phyloP scores from a whole-genome alignment of 2,113 vertebrate species.

The Saguinus imperator region DNA sequence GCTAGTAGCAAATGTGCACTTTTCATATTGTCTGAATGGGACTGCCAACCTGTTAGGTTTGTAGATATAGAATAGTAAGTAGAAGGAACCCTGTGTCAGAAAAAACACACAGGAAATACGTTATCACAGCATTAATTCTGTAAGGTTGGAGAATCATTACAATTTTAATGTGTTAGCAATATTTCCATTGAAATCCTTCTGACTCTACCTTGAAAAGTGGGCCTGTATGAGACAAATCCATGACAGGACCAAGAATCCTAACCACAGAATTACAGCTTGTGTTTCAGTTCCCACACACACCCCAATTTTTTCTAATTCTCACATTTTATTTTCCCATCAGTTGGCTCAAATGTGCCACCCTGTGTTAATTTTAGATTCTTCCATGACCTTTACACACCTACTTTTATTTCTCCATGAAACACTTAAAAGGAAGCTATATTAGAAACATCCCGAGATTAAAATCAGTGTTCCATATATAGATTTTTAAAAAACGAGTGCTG shows the following conservation, averaged over 20 bases:
- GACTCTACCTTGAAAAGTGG: slow-evolving; percentile 25
- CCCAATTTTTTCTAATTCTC: slow-evolving; percentile 68
- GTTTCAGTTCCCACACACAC: slow-evolving; percentile 52
- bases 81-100: slow-evolving; percentile 20
- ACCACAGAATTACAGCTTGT: slow-evolving; percentile 42
- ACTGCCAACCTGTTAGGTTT: neutral
- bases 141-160: slow-evolving; percentile 54
- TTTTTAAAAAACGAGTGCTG: slow-evolving; percentile 14
- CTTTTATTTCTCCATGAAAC: slow-evolving; percentile 66
- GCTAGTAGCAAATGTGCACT: neutral
- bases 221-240: slow-evolving; percentile 22
- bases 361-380: slow-evolving; percentile 70
- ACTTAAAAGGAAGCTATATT: slow-evolving; percentile 60
- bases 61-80: slow-evolving; percentile 34
- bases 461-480: slow-evolving; percentile 50
- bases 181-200: slow-evolving; percentile 69
- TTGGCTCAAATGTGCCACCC: slow-evolving; percentile 46
- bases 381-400: slow-evolving; percentile 4
- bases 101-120: slow-evolving; percentile 76
- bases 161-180: slow-evolving; percentile 49
- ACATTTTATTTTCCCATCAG: slow-evolving; percentile 47
- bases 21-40: neutral
- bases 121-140: slow-evolving; percentile 44
- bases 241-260: neutral
- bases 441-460: slow-evolving; percentile 58